These are phyloP conservation scores for Trichosurus vulpecula DNA, from an alignment of 2,797 vertebrate species.

Conservation along the genomic window DNA sequence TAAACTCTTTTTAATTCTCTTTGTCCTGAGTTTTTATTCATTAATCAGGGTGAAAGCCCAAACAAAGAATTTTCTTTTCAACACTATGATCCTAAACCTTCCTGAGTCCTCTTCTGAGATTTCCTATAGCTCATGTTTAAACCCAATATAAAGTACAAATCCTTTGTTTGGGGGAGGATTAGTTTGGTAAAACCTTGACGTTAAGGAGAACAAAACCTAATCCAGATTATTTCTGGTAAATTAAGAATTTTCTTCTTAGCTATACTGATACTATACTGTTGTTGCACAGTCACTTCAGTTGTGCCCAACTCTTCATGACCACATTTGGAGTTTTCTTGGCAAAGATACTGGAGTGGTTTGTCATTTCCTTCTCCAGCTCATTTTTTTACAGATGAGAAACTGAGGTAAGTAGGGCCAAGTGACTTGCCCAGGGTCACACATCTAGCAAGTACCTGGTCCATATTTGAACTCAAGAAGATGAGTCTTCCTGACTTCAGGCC, in stretches of 20 bases:
- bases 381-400: not conserved
- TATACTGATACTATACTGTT: not conserved
- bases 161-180: constrained; percentile 33
- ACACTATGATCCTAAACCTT: not conserved
- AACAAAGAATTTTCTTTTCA: not conserved
- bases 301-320: not conserved
- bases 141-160: constrained; percentile 13
- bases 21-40: not conserved
- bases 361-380: not conserved
- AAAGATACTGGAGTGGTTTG: not conserved
- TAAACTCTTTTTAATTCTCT: not conserved
- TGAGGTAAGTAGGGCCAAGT: not conserved
- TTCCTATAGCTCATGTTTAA: not conserved
- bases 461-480: not conserved
- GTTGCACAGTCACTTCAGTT: not conserved
- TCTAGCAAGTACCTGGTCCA: not conserved
- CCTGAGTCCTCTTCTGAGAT: not conserved
- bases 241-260: not conserved
- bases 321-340: constrained; percentile 31
- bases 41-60: not conserved
- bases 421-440: not conserved
- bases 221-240: constrained; percentile 15
- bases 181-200: constrained; percentile 35
- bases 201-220: constrained; percentile 42
- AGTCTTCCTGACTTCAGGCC: not conserved